Base-by-base conservation (phyloP, 2,797 vertebrate species). In the Tachyglossus aculeatus region DNA sequence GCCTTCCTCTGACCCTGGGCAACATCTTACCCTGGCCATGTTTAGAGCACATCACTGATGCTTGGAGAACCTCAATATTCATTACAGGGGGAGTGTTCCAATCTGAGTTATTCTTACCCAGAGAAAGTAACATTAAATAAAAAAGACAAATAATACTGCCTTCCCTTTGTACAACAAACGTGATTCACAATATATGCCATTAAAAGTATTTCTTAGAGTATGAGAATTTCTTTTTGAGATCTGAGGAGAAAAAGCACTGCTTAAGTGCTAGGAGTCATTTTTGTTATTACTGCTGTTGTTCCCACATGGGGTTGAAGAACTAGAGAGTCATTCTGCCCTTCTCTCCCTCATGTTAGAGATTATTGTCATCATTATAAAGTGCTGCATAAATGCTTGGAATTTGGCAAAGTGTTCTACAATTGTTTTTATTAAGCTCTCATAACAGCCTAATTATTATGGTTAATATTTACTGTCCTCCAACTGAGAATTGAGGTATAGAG, bases 371-470 rank as follows among this genome's bases (percentile, higher is more conserved):
- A 63, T 63, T 63, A 64, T 50, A 25, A 66, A 40, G 10, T 15
- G 58, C 55, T 71, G 71, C 24, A 58, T 76, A 27, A 76, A 59
- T 59, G 41, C 38, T 18, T 27, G 50, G 41, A 27, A n/a, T n/a
- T n/a, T n/a, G n/a, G n/a, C n/a, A n/a, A n/a, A n/a, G n/a, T n/a
- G n/a, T n/a, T n/a, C n/a, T n/a, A n/a, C n/a, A n/a, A 9, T 31
- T 32, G 47, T 59, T 69, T 47, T 78, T 74, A 77, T 82, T 78
- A 74, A 81, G 67, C 47, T 67, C 57, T 82, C 38, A 48, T 67
- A 71, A 48, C 7, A 58, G 27, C 19, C 47, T 67, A 16, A 71
- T 54, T 31, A 50, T 54, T 48, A n/a, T 61, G 36, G 44, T 74
- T 61, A 69, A 33, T 64, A 61, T 32, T n/a, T 34, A 54, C 63